phyloP scores from a whole-genome alignment of 2,888 invertebrate species.

The Omphaloscelis lunosa region DNA sequence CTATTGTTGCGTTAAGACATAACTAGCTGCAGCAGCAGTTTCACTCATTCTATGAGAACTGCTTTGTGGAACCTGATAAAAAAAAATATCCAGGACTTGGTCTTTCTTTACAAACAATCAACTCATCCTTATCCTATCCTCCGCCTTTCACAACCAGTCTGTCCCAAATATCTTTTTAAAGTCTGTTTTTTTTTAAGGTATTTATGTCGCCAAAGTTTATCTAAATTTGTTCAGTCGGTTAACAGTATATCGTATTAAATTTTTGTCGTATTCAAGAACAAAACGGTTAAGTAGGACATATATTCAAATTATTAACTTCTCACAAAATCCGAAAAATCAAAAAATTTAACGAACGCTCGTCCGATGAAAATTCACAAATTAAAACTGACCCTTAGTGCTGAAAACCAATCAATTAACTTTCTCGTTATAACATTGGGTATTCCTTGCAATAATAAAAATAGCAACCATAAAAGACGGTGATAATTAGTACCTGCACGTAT shows the following conservation, averaged over 20 bases:
- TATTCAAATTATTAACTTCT: background rate
- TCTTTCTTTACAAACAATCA: background rate
- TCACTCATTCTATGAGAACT: background rate
- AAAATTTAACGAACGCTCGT: background rate
- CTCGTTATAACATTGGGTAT: slow-evolving; percentile 24
- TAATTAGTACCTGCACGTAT: slow-evolving; percentile 77
- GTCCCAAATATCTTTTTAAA: too few species aligned
- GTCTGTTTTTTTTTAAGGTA: too few species aligned
- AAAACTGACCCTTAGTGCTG: background rate
- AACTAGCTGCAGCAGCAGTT: background rate
- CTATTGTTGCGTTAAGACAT: background rate
- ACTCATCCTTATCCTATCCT: too few species aligned
- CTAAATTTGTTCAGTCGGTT: background rate
- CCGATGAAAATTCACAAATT: background rate
- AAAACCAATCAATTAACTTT: slow-evolving; percentile 21
- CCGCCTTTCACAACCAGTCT: too few species aligned
- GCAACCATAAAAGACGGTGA: slow-evolving; percentile 69
- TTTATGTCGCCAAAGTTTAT: too few species aligned
- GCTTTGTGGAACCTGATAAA: background rate
- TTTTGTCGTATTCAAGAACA: too few species aligned
- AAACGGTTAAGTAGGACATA: too few species aligned
- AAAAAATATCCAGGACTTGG: background rate
- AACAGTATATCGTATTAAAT: background rate
- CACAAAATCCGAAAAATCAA: background rate
- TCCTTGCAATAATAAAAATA: slow-evolving; percentile 32